A percentile compares a stretch with the other conserved stretches of the same genome.
Conservation (phyloP, 2,113 vertebrate genomes). For the Ciconia boyciana region DNA sequence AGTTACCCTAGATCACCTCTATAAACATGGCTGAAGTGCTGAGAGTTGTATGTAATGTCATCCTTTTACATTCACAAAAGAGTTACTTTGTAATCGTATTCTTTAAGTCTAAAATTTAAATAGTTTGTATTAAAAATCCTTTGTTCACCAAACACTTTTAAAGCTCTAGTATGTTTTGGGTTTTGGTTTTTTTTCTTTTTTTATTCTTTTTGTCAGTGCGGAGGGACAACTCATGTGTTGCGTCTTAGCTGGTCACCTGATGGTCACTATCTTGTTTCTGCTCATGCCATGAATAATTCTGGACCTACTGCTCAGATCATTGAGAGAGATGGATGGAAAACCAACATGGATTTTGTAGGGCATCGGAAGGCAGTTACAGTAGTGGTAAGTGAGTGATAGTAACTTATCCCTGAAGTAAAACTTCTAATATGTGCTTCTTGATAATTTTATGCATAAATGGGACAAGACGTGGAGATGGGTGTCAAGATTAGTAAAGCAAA, state of each 20-base stretch:
- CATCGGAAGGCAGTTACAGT: slow-evolving; percentile 97
- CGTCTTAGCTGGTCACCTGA: slow-evolving; percentile 98
- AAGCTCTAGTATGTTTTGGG: neutral
- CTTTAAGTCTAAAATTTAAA: neutral
- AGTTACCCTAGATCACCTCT: neutral
- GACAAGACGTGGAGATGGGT: neutral
- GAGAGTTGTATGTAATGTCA: neutral
- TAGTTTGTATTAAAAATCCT: neutral
- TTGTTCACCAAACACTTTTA: neutral
- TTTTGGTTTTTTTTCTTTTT: neutral
- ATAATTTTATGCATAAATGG: neutral
- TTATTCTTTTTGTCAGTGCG: slow-evolving; percentile 79
- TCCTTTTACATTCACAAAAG: neutral
- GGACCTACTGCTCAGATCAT: slow-evolving; percentile 98
- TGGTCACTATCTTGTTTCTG: slow-evolving; percentile 96
- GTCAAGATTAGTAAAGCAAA: neutral
- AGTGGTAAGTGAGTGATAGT: slow-evolving; percentile 80
- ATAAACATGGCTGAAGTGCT: neutral
- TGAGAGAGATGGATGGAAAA: slow-evolving; percentile 96
- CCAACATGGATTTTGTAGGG: slow-evolving; percentile 99
- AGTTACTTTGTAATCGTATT: neutral
- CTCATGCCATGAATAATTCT: slow-evolving; percentile 99
- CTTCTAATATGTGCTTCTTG: neutral
- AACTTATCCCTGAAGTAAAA: neutral
- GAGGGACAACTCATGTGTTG: slow-evolving; percentile 94